phyloP scores from a whole-genome alignment of 2,888 invertebrate genomes.

The Crocallis elinguaria region DNA sequence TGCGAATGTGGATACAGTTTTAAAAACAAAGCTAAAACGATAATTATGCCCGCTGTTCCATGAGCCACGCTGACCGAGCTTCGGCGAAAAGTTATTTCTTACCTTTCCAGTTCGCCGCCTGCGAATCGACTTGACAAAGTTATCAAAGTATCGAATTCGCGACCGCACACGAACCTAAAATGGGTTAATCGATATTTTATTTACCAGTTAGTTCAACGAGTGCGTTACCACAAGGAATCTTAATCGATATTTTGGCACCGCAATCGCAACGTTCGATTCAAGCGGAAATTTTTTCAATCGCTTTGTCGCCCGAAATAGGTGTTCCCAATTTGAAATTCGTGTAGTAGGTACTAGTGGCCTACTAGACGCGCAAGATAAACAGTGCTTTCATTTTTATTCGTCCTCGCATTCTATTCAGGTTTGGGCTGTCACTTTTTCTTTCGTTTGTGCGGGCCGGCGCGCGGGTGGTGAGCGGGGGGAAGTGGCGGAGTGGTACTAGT shows the following conservation, averaged over 20 bases:
- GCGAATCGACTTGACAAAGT: slow-evolving; percentile 49
- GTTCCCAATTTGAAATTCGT: slow-evolving; percentile 35
- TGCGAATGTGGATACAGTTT: slow-evolving; percentile 56
- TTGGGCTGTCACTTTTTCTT: slow-evolving; percentile 84
- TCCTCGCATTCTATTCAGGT: slow-evolving; percentile 82
- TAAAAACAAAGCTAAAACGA: slow-evolving; percentile 24
- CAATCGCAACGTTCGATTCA: slow-evolving; percentile 13
- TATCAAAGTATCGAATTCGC: slow-evolving; percentile 42
- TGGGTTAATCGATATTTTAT: slow-evolving; percentile 51
- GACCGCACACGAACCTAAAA: slow-evolving; percentile 37
- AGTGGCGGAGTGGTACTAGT: slow-evolving; percentile 34
- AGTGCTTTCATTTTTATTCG: slow-evolving; percentile 83
- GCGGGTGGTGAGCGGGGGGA: slow-evolving; percentile 7
- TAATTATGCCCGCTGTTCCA: slow-evolving; percentile 32
- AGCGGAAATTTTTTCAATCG: slow-evolving; percentile 15
- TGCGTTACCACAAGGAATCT: slow-evolving; percentile 60
- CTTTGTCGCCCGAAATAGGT: slow-evolving; percentile 32
- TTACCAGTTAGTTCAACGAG: slow-evolving; percentile 55
- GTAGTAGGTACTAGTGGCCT: slow-evolving; percentile 40
- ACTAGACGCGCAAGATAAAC: slow-evolving; percentile 52
- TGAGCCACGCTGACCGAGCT: slow-evolving; percentile 39
- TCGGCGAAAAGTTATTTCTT: slow-evolving; percentile 59
- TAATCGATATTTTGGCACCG: slow-evolving; percentile 25
- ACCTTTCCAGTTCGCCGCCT: slow-evolving; percentile 57
- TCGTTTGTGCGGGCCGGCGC: slow-evolving; percentile 53